Evolutionary conservation across 2,888 invertebrate species (phyloP).

Genomic region (Ferdinandea cuprea): DNA sequence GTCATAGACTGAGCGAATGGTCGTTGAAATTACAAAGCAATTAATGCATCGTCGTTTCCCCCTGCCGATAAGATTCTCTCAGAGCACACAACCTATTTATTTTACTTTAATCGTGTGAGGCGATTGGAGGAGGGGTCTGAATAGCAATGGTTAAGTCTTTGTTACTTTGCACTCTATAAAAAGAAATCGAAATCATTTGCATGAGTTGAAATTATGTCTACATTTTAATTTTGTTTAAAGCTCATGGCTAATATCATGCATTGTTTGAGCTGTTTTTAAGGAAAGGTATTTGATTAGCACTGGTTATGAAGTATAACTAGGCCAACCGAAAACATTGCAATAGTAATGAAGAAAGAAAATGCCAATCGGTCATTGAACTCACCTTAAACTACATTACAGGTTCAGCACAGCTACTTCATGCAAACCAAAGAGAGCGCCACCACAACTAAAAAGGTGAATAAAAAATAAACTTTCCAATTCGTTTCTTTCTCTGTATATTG

Average conservation of each 20-base stretch:
- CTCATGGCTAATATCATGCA: conserved; percentile 2
- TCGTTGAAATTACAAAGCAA: conserved; percentile 61
- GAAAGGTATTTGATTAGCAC: not conserved
- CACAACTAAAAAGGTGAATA: conserved; percentile 21
- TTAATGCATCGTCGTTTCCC: conserved; percentile 51
- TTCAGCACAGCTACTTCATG: not conserved
- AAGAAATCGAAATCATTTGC: conserved; percentile 46
- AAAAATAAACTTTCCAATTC: conserved; percentile 69
- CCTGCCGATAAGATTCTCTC: conserved; percentile 18
- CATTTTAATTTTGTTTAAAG: no score
- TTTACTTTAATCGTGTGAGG: not conserved
- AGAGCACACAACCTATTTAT: no score
- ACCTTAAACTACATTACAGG: not conserved
- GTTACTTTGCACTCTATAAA: conserved; percentile 15
- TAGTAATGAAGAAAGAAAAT: conserved; percentile 26
- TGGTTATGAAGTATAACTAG: conserved; percentile 34
- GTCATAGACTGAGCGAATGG: conserved; percentile 47
- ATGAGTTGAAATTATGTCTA: conserved; percentile 39
- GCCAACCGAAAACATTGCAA: conserved; percentile 27
- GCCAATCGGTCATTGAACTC: conserved; percentile 11
- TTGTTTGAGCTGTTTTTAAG: not conserved
- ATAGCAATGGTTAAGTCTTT: conserved; percentile 3
- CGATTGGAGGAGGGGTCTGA: conserved; percentile 1
- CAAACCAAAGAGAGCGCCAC: conserved; percentile 10
- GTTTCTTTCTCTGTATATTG: not conserved